Percentiles rank a stretch among this genome's conserved stretches.
Conservation (phyloP, 2,113 vertebrate species). For the Speoplatyrhinus poulsoni region DNA sequence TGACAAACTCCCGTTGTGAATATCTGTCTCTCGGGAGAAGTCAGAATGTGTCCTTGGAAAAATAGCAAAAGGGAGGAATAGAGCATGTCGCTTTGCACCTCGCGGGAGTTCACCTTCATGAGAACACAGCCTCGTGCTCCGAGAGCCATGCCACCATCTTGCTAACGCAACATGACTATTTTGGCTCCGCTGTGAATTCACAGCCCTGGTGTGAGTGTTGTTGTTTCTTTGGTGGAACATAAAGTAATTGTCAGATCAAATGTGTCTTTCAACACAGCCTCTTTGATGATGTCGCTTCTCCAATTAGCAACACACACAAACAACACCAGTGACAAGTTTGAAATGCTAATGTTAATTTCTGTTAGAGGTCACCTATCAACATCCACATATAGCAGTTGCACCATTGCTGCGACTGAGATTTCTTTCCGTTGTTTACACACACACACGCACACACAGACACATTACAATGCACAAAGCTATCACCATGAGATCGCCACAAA, state of each 20-base stretch:
- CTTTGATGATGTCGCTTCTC: conserved; percentile 7
- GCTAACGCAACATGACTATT: background rate
- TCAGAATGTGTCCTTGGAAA: background rate
- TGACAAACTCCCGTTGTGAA: too few relatives aligned
- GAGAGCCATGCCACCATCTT: background rate
- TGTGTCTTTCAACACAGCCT: background rate
- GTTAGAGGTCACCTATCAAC: background rate
- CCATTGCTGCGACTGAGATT: background rate
- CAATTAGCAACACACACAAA: conserved; percentile 8
- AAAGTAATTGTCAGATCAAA: conserved; percentile 1
- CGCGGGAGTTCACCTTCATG: background rate
- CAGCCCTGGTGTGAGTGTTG: background rate
- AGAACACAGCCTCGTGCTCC: background rate
- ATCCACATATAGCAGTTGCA: background rate
- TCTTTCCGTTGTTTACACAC: background rate
- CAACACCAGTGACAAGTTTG: background rate
- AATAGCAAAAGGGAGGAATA: background rate
- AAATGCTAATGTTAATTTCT: conserved; percentile 6
- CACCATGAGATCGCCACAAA: background rate
- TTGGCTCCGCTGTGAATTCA: background rate
- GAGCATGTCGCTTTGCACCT: background rate
- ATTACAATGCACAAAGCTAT: background rate
- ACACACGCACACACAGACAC: background rate
- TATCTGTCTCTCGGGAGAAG: background rate
- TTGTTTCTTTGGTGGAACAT: background rate